Evolutionary conservation across 1,140 invertebrate genomes (phyloP), one percentile per base, ranked within the genome.

Genomic region (Gonatopus flavifemur): DNA sequence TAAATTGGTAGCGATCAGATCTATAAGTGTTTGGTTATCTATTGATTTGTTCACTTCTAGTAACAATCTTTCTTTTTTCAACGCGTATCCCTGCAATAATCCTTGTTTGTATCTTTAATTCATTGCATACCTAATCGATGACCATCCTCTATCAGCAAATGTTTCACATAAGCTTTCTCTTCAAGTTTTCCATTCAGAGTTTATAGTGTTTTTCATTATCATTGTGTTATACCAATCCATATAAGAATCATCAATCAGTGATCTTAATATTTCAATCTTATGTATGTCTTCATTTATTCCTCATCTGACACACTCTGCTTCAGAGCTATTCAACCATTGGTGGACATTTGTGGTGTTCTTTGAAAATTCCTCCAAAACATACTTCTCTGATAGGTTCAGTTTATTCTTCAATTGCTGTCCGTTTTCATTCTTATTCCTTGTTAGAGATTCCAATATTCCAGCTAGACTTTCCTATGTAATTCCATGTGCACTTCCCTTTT

Each of bases 31-130:
- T n/a, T n/a, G n/a, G n/a, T n/a, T n/a, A n/a, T n/a, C n/a, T n/a
- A n/a, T n/a, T n/a, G 25, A 28, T 7, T 28, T 33, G 32, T 33
- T 33, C 15, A 33, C 15, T 13, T 33, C 40, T 42, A 42, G 28
- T 25, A 42, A 42, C n/a, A 42, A 15, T 25, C 25, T 42, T 28
- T 42, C 40, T 42, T 42, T 42, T 28, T 28, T 42, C 22, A 42
- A 13, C 3, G 40, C 40, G 15, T 42, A 42, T 4, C 28, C 40
- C 9, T 25, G n/a, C 13, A 42, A 16, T 42, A 24, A 42, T 16
- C 40, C 40, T 10, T 42, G 19, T 25, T 25, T 42, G 13, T 42
- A 28, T 25, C 22, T 22, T 12, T 24, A 42, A 24, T 16, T 25
- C 3, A 42, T 5, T 3, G 33, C 33, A 36, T 36, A 36, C 5